These are phyloP conservation scores for Ctenodactylus gundi DNA, from an alignment of 2,113 vertebrate species.

Conservation along the genomic window DNA sequence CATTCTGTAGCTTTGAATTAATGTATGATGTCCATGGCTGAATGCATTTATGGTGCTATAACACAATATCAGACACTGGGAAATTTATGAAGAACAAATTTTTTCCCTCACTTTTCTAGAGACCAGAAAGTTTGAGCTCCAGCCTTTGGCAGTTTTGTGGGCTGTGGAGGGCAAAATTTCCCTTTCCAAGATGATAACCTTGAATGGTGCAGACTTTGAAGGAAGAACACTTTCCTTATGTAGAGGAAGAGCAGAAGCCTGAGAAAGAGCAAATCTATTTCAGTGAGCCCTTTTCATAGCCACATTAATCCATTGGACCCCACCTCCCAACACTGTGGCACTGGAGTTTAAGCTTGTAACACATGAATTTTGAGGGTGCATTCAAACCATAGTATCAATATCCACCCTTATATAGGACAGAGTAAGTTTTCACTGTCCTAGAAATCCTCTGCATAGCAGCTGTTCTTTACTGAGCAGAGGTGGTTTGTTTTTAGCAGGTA, in stretches of 20 bases:
- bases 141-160: not conserved
- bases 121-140: not conserved
- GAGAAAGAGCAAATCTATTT: not conserved
- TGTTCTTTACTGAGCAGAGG: not conserved
- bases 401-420: not conserved
- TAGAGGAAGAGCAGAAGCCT: not conserved
- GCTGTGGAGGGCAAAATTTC: not conserved
- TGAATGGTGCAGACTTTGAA: not conserved
- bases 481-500: not conserved
- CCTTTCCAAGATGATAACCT: not conserved
- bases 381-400: not conserved
- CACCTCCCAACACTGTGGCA: not conserved
- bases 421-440: not conserved
- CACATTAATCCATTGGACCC: too few relatives aligned
- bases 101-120: not conserved
- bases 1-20: not conserved
- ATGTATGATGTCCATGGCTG: too few relatives aligned
- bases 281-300: not conserved
- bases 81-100: not conserved
- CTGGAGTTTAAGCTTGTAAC: not conserved
- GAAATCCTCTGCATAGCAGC: not conserved
- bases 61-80: not conserved
- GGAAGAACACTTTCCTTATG: not conserved
- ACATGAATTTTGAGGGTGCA: not conserved
- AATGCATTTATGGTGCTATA: not conserved